Conservation (phyloP, 2,113 vertebrate species). For the Cisticola juncidis region DNA sequence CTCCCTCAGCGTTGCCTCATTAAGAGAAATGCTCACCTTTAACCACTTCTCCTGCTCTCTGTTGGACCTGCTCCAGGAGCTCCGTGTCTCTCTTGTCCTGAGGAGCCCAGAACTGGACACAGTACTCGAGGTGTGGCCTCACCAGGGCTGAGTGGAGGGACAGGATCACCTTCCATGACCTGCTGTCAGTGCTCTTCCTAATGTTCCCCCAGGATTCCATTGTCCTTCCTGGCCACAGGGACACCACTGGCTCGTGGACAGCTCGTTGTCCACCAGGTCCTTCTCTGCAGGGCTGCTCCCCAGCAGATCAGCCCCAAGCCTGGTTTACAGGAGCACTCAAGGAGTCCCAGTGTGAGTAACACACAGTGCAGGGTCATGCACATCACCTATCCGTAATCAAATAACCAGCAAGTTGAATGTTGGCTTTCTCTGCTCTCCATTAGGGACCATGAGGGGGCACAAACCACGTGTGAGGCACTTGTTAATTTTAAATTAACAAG, state of each 20-base stretch:
- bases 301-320: not conserved
- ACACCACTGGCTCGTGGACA: not conserved
- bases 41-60: too few relatives aligned
- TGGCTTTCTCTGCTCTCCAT: not conserved
- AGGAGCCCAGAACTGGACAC: not conserved
- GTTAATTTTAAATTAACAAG: not conserved
- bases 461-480: accelerated
- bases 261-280: not conserved
- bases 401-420: not conserved
- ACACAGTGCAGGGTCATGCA: accelerated
- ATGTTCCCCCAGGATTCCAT: accelerated
- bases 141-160: accelerated
- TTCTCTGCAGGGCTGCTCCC: not conserved
- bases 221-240: not conserved
- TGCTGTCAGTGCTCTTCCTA: not conserved
- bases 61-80: not conserved
- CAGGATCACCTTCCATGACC: accelerated
- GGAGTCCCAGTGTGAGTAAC: accelerated
- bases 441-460: accelerated
- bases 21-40: too few relatives aligned
- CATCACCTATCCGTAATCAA: too few relatives aligned
- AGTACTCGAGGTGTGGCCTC: accelerated
- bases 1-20: not conserved
- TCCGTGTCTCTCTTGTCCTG: too few relatives aligned
- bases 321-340: too few relatives aligned